A percentile compares a stretch with the other conserved stretches of the same genome.
Evolutionary conservation across 2,113 vertebrate genomes (phyloP).

Genomic region (Chloropsis hardwickii): DNA sequence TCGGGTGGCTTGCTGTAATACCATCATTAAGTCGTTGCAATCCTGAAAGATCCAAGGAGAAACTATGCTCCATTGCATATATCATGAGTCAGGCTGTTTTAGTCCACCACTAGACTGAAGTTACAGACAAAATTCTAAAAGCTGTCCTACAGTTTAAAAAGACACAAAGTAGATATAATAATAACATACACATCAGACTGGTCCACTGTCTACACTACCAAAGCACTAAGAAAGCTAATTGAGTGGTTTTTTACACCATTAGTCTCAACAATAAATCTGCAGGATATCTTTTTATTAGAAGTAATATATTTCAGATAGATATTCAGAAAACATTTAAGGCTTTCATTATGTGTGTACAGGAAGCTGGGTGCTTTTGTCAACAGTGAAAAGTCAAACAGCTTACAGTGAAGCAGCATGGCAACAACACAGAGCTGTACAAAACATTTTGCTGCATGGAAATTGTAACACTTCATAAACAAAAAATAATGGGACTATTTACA

Average conservation of each 20-base stretch:
- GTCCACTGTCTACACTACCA: neutral
- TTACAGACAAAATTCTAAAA: neutral
- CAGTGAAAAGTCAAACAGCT: neutral
- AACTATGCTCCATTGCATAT: neutral
- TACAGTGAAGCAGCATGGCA: neutral
- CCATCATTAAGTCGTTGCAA: neutral
- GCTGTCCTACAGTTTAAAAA: neutral
- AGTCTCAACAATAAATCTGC: neutral
- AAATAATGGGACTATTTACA: neutral
- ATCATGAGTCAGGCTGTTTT: neutral
- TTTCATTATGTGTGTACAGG: neutral
- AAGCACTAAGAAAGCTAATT: neutral
- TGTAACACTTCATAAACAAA: neutral
- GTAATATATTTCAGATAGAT: neutral
- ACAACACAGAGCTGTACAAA: neutral
- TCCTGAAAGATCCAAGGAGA: neutral
- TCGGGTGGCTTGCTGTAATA: neutral
- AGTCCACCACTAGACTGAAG: neutral
- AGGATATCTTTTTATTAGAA: conserved; percentile 8
- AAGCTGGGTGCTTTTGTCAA: neutral
- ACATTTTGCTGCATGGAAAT: neutral
- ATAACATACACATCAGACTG: neutral
- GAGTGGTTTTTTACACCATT: neutral
- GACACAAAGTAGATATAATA: neutral
- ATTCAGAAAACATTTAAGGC: neutral